Evolutionary conservation across 2,113 vertebrate species (phyloP), one percentile per base, ranked within the genome.

Genomic region (Pandion haliaetus): DNA sequence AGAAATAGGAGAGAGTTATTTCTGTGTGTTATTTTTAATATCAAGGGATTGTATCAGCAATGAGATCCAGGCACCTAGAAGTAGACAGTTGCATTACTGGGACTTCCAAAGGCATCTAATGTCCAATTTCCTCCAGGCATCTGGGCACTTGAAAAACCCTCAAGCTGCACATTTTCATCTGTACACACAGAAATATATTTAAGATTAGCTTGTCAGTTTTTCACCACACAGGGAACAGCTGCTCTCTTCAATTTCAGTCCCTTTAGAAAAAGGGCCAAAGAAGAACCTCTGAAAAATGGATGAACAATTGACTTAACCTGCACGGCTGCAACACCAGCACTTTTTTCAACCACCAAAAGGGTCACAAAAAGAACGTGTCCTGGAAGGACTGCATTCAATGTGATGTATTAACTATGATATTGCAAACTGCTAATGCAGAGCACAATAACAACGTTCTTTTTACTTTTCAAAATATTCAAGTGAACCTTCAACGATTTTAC

Each of bases 391-490:
- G 69, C 57, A 55, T 36, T 47, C 55, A 17, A 17, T 13, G 23
- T 2, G 38, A 14, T 25, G 78, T 19, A 38, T 26, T 42, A 78
- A 40, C 36, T 32, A 45, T 5, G 57, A 34, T 8, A n/a, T 4
- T 72, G 42, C 40, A 61, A 59, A 62, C 8, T 63, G n/a, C 71
- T 50, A 57, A 55, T 52, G 86, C 14, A n/a, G 32, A 72, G 72
- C 47, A 93, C 45, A 44, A 45, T 63, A 95, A 31, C 69, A 65
- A 72, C 8, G 36, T 47, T 63, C 52, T 92, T 71, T 67, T 94
- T 97, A 98, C 98, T 98, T 99, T 96, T 98, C 97, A 86, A 98
- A 96, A 89, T 97, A 96, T 49, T 97, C 95, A 20, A 97, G 72
- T 40, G 98, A 87, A 12, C 96, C 82, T 74, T 96, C 88, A 57